Conservation (phyloP, 1,140 invertebrate species). For the Caenorhabditis brenneri region DNA sequence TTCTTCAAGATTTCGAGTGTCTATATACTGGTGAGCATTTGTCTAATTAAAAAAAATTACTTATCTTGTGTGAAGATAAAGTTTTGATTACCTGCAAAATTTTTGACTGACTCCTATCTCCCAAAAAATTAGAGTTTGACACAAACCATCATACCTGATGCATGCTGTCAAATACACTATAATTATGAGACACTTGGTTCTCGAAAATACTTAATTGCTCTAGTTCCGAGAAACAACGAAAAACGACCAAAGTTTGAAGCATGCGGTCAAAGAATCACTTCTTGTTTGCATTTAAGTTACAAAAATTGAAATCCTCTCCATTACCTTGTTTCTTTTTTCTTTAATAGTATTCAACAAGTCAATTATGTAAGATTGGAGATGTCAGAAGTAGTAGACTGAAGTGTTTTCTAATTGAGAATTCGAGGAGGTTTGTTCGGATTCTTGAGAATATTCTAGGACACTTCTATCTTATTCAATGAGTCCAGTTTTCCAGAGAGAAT, state of each 20-base stretch:
- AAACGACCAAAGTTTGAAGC: not conserved
- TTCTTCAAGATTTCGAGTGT: not conserved
- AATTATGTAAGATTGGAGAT: too few species aligned
- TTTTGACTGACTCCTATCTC: too few species aligned
- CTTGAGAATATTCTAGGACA: too few species aligned
- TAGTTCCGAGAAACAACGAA: not conserved
- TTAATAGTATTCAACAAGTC: not conserved
- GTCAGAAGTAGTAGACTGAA: not conserved
- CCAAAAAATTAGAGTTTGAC: too few species aligned
- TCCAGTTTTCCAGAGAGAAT: too few species aligned
- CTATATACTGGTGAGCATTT: not conserved
- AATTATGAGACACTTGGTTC: not conserved
- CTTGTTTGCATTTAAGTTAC: too few species aligned
- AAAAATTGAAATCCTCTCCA: too few species aligned
- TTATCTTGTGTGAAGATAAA: too few species aligned
- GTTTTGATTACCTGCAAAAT: too few species aligned
- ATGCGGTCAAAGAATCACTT: not conserved
- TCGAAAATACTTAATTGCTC: not conserved
- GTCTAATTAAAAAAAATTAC: too few species aligned
- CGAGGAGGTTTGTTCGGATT: not conserved
- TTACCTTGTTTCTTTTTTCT: not conserved
- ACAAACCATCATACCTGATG: too few species aligned
- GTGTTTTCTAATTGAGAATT: not conserved
- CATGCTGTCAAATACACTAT: not conserved
- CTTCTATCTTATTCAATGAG: too few species aligned